A percentile compares a stretch with the other conserved stretches of the same genome.
Evolutionary conservation across 2,888 invertebrate species (phyloP).

Genomic region (Phyllotreta striolata): DNA sequence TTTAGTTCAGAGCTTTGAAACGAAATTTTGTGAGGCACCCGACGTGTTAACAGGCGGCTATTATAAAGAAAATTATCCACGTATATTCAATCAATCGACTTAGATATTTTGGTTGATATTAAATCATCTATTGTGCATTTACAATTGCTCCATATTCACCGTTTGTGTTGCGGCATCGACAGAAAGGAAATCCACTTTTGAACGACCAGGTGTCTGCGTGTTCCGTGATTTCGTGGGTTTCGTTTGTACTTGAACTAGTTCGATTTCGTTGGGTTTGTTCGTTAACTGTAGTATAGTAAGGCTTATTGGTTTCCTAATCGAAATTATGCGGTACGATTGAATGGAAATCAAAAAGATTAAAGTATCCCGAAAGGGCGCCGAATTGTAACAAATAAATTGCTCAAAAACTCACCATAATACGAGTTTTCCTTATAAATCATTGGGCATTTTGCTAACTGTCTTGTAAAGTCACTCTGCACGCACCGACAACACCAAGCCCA

Average conservation of each 20-base stretch:
- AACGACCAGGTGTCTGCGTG: background rate
- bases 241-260: slow-evolving; percentile 19
- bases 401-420: slow-evolving; percentile 36
- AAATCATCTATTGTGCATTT: slow-evolving; percentile 1
- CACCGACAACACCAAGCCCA: slow-evolving; percentile 14
- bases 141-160: background rate
- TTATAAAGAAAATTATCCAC: too few species aligned
- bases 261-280: slow-evolving; percentile 14
- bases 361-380: background rate
- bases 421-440: slow-evolving; percentile 33
- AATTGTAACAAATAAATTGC: background rate
- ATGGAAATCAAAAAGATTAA: background rate
- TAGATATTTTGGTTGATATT: background rate
- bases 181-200: slow-evolving; percentile 1
- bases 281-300: too few species aligned
- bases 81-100: too few species aligned
- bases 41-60: too few species aligned
- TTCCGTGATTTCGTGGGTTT: slow-evolving; percentile 10
- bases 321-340: too few species aligned
- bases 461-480: slow-evolving; percentile 25
- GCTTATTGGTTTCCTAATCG: too few species aligned
- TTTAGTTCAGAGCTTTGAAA: too few species aligned
- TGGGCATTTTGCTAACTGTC: slow-evolving; percentile 39
- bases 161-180: slow-evolving; percentile 4
- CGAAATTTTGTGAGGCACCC: too few species aligned